A percentile compares a stretch with the other conserved stretches of the same genome.
Evolutionary conservation across 1,140 invertebrate genomes (phyloP).

Genomic region (Formica exsecta): DNA sequence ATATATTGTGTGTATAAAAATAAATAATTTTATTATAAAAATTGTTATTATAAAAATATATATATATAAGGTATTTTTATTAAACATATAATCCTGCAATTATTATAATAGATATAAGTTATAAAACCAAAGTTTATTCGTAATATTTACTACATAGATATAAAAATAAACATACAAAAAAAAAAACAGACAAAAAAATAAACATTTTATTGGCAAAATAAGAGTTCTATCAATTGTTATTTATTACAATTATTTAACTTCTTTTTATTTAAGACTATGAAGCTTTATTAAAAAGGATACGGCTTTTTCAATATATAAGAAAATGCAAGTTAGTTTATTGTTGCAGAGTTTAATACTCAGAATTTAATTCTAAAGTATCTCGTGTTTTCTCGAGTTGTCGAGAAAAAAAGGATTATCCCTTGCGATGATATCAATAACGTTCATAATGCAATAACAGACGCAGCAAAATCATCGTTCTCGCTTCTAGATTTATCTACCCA

Average conservation of each 20-base stretch:
- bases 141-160: not conserved
- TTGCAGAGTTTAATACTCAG: not conserved
- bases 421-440: not conserved
- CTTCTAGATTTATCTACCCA: not conserved
- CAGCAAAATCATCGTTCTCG: not conserved
- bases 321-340: not conserved
- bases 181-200: not conserved
- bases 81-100: not conserved
- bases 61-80: not conserved
- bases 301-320: not conserved
- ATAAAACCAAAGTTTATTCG: not conserved
- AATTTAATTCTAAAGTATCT: not conserved
- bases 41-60: not conserved
- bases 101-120: too few species aligned
- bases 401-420: not conserved
- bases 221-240: not conserved
- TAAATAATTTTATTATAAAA: not conserved
- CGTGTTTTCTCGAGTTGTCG: not conserved
- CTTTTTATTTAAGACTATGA: not conserved
- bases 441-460: not conserved
- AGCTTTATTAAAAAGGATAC: not conserved
- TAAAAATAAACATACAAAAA: not conserved
- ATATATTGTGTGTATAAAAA: not conserved
- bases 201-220: not conserved
- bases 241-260: not conserved